phyloP scores from a whole-genome alignment of 1,140 invertebrate species.

The Aphis gossypii region DNA sequence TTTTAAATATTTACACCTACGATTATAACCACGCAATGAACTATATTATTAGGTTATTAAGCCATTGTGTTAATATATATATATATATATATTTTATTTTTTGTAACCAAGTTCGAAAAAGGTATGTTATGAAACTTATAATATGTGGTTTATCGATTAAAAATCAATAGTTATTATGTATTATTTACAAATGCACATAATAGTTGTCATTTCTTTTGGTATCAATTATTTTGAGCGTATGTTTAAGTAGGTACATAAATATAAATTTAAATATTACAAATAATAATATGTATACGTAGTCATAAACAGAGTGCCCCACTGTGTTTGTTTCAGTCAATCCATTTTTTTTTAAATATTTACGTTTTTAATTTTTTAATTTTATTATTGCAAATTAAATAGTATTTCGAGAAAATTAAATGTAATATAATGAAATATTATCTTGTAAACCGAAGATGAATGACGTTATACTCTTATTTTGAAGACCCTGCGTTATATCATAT shows the following conservation, averaged over 20 bases:
- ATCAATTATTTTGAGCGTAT: not conserved
- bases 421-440: not conserved
- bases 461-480: not conserved
- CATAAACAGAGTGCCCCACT: too few species aligned
- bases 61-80: not conserved
- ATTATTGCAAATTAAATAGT: too few species aligned
- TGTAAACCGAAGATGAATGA: not conserved
- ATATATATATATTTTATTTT: not conserved
- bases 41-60: not conserved
- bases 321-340: too few species aligned
- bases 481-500: not conserved
- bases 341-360: too few species aligned
- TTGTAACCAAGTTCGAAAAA: not conserved
- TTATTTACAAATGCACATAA: not conserved
- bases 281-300: not conserved
- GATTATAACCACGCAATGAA: not conserved
- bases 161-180: not conserved
- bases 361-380: too few species aligned
- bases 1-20: not conserved
- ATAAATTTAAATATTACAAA: not conserved
- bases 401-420: not conserved
- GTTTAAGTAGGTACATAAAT: not conserved
- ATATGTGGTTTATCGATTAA: not conserved
- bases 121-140: not conserved
- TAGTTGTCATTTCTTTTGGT: not conserved